Evolutionary conservation across 2,113 vertebrate genomes (phyloP), one percentile per base, ranked within the genome.

Genomic region (Pseudopodoces humilis): DNA sequence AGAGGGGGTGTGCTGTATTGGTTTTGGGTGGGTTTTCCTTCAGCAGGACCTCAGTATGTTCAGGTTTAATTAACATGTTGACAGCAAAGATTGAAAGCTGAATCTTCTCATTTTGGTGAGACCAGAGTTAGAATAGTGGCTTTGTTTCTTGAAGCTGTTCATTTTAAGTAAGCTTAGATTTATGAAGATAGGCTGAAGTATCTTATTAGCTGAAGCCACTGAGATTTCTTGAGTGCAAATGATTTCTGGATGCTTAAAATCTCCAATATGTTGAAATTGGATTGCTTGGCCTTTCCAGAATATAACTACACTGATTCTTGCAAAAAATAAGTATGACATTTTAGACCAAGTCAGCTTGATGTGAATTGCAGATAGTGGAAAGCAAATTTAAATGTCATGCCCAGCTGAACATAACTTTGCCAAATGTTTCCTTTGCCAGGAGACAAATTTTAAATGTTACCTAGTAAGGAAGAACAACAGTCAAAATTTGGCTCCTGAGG

Each of bases 381-480:
- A 86, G 83, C 49, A 90, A 80, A 90, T 83, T 93, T 91, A 90
- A 95, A 95, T 87, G 88, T 90, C 83, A 92, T 64, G 35, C 68
- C 67, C 55, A 74, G 78, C 56, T 94, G 63, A 87, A 93, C 12
- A 19, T 59, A 80, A 90, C 47, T 93, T 83, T 56, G 39, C 18
- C 46, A 88, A 80, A 81, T 58, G 63, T 85, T 71, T 92, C 43
- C 46, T 81, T 90, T 87, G 63, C 88, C 55, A 64, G 56, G 43
- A 87, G 92, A 81, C 68, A 81, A 74, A 77, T 79, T 70, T 88
- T 88, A 86, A 92, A 68, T 70, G 68, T 84, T 96, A 86, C 25
- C 31, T 49, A 60, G 68, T 53, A 74, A 74, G 64, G 64, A 93
- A 92, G 49, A 52, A 68, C 64, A 88, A 28, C 28, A 67, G 64